Evolutionary conservation across 2,797 vertebrate species (phyloP).

Genomic region (Megaceryle alcyon): DNA sequence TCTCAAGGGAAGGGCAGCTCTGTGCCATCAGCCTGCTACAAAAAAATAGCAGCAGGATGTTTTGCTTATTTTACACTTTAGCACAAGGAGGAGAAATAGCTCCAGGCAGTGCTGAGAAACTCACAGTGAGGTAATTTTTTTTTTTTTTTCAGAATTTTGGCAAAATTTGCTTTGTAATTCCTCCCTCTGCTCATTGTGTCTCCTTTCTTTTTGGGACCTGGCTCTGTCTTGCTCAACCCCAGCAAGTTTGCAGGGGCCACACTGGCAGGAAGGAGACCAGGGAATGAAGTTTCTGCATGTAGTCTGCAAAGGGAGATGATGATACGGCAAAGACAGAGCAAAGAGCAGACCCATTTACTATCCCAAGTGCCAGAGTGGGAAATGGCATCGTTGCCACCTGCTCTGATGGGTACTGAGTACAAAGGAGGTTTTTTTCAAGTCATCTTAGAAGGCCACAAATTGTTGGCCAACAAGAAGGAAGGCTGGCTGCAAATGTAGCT

Average conservation of each 20-base stretch:
- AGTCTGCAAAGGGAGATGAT: neutral
- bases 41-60: neutral
- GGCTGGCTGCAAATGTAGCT: neutral
- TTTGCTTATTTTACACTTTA: neutral
- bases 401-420: neutral
- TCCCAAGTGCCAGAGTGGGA: neutral
- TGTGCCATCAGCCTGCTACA: neutral
- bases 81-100: neutral
- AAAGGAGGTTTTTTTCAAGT: neutral
- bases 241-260: neutral
- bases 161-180: neutral
- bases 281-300: constrained; percentile 11
- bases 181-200: neutral
- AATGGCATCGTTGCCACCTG: neutral
- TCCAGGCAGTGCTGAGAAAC: neutral
- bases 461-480: neutral
- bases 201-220: neutral
- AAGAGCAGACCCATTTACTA: neutral
- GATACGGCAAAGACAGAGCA: neutral
- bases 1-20: neutral
- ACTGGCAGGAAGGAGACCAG: neutral
- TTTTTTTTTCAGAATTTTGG: neutral
- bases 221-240: neutral
- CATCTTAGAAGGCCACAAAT: neutral
- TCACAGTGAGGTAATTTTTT: neutral